Evolutionary conservation across 2,113 vertebrate genomes (phyloP).

Genomic region (Panthera leo): DNA sequence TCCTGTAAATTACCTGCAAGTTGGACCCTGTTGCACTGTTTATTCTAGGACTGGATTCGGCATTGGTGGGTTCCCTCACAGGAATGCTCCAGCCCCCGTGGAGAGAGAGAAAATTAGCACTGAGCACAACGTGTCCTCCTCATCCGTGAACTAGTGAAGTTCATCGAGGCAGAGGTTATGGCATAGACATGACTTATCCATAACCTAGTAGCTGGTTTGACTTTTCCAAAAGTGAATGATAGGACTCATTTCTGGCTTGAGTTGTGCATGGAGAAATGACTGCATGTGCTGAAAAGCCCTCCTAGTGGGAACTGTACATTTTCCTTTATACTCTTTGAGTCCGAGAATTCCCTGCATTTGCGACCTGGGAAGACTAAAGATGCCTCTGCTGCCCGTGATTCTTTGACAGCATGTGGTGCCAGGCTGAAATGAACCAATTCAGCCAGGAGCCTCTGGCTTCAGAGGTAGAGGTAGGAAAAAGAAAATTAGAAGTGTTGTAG

Average conservation of each 20-base stretch:
- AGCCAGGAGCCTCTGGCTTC: background rate
- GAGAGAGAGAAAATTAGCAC: background rate
- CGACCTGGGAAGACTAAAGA: conserved; percentile 70
- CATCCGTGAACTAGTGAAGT: conserved; percentile 55
- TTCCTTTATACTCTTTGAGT: conserved; percentile 75
- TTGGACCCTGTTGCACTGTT: conserved; percentile 48
- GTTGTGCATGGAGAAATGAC: conserved; percentile 40
- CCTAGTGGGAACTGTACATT: conserved; percentile 72
- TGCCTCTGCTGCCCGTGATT: background rate
- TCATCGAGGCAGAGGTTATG: conserved; percentile 39
- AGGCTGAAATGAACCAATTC: background rate
- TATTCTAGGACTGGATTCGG: conserved; percentile 58
- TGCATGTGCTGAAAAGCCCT: conserved; percentile 56
- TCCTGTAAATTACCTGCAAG: conserved; percentile 31
- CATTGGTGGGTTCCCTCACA: conserved; percentile 63
- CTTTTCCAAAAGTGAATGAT: conserved; percentile 71
- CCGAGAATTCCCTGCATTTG: conserved; percentile 61
- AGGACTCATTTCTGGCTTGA: conserved; percentile 70
- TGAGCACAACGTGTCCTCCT: background rate
- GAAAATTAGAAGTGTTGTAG: background rate
- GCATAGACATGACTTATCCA: conserved; percentile 42
- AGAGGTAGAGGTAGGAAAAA: background rate
- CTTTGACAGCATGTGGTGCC: background rate
- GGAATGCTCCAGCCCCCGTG: background rate
- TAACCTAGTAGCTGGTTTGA: conserved; percentile 63